Conservation (phyloP, 2,888 invertebrate species). For the Colostygia pectinataria region DNA sequence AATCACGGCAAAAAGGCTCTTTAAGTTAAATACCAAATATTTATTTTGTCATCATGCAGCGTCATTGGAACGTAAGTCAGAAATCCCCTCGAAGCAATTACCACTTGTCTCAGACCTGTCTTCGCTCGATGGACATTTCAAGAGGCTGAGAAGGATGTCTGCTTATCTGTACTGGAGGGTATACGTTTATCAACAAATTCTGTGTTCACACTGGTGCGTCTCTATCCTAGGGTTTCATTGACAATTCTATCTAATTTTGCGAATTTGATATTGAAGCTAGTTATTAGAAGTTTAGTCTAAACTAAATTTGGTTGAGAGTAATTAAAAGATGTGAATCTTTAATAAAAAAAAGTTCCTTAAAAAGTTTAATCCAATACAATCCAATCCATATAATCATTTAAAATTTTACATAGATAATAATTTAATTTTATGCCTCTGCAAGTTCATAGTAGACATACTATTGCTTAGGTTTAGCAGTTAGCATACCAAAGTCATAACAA, state of each 20-base stretch:
- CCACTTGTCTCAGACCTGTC: conserved; percentile 47
- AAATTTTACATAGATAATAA: no score
- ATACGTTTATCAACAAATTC: conserved; percentile 50
- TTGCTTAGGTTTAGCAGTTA: no score
- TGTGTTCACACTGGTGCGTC: conserved; percentile 33
- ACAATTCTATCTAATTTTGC: neutral
- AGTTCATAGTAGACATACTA: no score
- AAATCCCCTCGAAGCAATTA: conserved; percentile 58
- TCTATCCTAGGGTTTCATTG: neutral
- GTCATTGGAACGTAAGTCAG: conserved; percentile 32
- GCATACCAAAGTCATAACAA: no score
- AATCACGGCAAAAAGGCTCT: neutral
- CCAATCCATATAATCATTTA: no score
- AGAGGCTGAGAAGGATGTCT: conserved; percentile 50
- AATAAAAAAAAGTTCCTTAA: no score
- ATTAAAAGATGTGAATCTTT: no score
- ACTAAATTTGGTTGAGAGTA: no score
- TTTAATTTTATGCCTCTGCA: no score
- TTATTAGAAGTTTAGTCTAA: no score
- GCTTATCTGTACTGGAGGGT: conserved; percentile 51
- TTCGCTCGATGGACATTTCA: conserved; percentile 51
- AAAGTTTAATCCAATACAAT: no score
- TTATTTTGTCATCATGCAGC: conserved; percentile 25
- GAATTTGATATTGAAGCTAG: no score
- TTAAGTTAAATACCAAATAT: conserved; percentile 7